phyloP scores from a whole-genome alignment of 2,888 invertebrate species.

The Mythimna loreyi region DNA sequence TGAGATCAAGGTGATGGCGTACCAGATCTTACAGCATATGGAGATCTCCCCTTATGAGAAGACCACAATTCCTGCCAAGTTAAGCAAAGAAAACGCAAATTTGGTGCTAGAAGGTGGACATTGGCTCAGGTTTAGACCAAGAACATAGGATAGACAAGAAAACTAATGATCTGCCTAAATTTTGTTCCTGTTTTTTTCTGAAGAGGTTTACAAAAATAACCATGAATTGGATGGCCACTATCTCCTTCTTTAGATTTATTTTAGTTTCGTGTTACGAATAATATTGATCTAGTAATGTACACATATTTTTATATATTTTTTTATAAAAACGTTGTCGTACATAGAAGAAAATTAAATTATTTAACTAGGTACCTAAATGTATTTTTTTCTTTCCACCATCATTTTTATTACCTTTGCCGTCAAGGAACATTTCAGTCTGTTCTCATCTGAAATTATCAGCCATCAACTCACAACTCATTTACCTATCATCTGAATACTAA shows the following conservation, averaged over 20 bases:
- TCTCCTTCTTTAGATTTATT: too few relatives aligned
- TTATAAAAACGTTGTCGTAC: neutral
- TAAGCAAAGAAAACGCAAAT: conserved; percentile 54
- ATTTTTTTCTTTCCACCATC: neutral
- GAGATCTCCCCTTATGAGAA: conserved; percentile 72
- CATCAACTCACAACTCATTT: too few relatives aligned
- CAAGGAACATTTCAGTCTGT: too few relatives aligned
- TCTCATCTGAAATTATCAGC: too few relatives aligned
- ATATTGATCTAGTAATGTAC: too few relatives aligned
- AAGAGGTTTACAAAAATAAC: neutral
- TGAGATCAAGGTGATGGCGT: conserved; percentile 79
- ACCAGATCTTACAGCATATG: conserved; percentile 74
- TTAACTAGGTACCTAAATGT: neutral
- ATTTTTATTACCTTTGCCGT: too few relatives aligned
- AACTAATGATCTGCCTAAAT: too few relatives aligned
- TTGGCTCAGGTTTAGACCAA: conserved; percentile 69
- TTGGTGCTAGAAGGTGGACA: conserved; percentile 73
- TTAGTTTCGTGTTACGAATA: too few relatives aligned
- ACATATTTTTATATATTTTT: neutral
- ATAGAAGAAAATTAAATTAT: neutral
- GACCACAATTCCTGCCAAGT: conserved; percentile 9
- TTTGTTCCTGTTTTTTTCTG: neutral
- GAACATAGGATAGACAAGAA: conserved; percentile 23
- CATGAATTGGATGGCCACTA: neutral
- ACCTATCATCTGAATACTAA: too few relatives aligned